Conservation (phyloP, 2,888 invertebrate genomes). For the Apodemia hepburni region DNA sequence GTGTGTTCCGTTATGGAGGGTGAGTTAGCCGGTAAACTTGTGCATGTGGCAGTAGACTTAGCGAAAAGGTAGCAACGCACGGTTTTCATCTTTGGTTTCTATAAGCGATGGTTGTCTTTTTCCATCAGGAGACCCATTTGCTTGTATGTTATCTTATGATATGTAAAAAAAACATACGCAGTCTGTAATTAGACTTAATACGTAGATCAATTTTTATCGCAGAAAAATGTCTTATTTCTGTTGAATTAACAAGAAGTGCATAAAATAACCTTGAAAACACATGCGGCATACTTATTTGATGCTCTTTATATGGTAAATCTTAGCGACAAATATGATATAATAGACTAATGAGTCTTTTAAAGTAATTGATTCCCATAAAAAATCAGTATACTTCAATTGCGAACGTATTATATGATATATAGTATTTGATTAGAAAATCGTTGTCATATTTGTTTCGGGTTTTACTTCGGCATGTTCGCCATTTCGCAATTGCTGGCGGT, state of each 20-base stretch:
- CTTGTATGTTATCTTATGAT: no score
- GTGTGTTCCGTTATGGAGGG: no score
- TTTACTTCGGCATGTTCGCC: constrained; percentile 10
- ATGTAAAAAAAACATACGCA: no score
- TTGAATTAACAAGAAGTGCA: not conserved
- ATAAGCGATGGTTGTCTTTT: no score
- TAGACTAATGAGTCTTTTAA: constrained; percentile 11
- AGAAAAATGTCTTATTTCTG: no score
- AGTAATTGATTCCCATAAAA: constrained; percentile 10
- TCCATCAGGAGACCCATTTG: no score
- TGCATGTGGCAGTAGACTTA: no score
- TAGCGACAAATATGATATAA: not conserved
- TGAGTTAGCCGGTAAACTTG: no score
- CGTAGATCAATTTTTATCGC: no score
- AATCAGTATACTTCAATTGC: constrained; percentile 8
- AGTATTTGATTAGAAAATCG: constrained; percentile 26
- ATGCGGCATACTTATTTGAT: constrained; percentile 3
- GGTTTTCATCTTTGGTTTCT: no score
- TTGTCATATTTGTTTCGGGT: constrained; percentile 22
- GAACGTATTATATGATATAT: constrained; percentile 16
- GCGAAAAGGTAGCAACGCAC: no score
- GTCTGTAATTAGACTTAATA: no score
- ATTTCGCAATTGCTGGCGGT: constrained; percentile 15
- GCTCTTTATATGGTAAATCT: constrained; percentile 1
- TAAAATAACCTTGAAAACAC: not conserved